Base-by-base conservation (phyloP, 2,888 invertebrate genomes). In the Drosophila lacicola region DNA sequence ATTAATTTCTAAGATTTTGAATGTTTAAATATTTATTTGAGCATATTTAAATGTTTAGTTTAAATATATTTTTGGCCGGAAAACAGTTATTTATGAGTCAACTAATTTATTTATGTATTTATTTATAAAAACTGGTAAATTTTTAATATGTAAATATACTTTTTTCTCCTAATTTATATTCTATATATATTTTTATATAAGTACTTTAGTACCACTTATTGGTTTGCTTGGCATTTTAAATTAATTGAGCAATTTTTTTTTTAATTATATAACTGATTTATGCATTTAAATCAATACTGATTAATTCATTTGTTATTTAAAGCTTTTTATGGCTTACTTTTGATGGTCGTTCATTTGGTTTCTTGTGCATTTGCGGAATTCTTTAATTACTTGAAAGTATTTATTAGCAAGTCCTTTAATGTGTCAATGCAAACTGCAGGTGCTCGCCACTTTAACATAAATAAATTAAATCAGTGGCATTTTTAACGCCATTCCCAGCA, bases 381-480 rank as follows among this genome's bases (percentile, higher is more conserved):
- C 44, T 47, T 71, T 66, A 74, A 74, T 65, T 74, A 61, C 61
- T 74, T 45, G 37, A 61, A 8, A 8, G 29, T 29, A 8, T 29
- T 29, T 29, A 29, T 29, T 29, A 8, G 29, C 29, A 8, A 8
- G 29, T 57, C 66, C 55, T 65, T 81, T 66, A 76, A 68, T 81
- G 79, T 76, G 70, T 74, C 81, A 81, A 82, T 84, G 82, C 77
- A 60, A 74, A 69, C 53, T 50, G 25, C 25, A 25, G 25, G 6
- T 25, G 25, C 6, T 8, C 8, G 25, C 25, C 25, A 8, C 25
- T 2, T 29, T 2, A 29, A 8, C 29, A 6, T 53, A 41, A 33
- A 25, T 11, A 54, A 70, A 76, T 69, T 47, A 76, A 83, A 70
- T 70, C 84, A 63, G 73, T 73, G 70, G 68, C 65, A 68, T 57